Percentiles rank a stretch among this genome's conserved stretches.
Conservation (phyloP, 2,113 vertebrate genomes). For the Galeopterus variegatus region DNA sequence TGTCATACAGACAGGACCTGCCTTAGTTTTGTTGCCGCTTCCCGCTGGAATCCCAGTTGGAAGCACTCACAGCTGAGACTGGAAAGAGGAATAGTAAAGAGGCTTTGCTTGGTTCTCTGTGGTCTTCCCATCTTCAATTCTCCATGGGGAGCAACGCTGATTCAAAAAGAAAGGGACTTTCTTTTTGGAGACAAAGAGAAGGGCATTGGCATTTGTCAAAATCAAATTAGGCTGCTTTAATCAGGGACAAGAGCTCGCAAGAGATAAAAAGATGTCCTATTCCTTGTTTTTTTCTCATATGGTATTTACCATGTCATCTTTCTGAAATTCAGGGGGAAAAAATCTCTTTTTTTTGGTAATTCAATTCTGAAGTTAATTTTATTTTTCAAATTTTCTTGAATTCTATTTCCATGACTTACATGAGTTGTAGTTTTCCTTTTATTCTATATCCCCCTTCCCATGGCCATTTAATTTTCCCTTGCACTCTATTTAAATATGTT, state of each 20-base stretch:
- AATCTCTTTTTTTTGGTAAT: background rate
- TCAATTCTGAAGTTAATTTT: constrained; percentile 73
- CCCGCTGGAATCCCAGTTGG: background rate
- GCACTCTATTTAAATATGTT: constrained; percentile 61
- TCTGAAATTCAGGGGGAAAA: constrained; percentile 17
- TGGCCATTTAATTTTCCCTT: constrained; percentile 63
- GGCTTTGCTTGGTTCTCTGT: constrained; percentile 39
- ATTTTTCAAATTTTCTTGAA: constrained; percentile 52
- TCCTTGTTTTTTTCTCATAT: background rate
- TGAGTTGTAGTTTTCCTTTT: background rate
- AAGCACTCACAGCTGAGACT: constrained; percentile 32
- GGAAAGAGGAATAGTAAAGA: background rate
- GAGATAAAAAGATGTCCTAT: background rate
- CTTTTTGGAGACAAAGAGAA: background rate
- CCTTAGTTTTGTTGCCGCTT: constrained; percentile 24
- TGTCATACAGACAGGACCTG: background rate
- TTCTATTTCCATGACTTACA: constrained; percentile 59
- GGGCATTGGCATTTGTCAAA: background rate
- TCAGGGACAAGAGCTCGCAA: constrained; percentile 1
- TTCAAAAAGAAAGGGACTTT: constrained; percentile 48
- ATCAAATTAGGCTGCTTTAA: constrained; percentile 16
- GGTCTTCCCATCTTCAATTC: background rate
- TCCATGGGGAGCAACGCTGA: constrained; percentile 14
- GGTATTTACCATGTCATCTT: constrained; percentile 34
- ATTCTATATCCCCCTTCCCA: background rate